Evolutionary conservation across 2,797 vertebrate species (phyloP).

Genomic region (Halcyon leucocephala): DNA sequence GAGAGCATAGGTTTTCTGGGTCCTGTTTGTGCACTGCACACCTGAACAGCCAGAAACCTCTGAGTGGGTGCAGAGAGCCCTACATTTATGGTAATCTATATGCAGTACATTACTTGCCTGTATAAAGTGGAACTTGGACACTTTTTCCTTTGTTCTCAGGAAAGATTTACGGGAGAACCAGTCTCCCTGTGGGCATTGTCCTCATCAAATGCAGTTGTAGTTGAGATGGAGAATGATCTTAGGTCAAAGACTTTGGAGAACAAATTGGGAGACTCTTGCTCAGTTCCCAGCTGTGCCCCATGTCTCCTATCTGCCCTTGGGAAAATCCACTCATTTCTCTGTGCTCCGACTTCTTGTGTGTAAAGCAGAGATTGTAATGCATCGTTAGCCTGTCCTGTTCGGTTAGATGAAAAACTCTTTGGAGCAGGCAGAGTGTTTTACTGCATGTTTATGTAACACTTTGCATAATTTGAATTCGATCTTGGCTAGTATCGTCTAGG

Average conservation of each 20-base stretch:
- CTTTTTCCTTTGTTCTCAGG: background rate
- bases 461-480: constrained; percentile 30
- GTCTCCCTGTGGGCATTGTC: background rate
- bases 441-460: constrained; percentile 44
- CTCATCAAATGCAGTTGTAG: background rate
- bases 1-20: background rate
- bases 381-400: constrained; percentile 41
- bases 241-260: background rate
- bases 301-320: background rate
- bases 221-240: background rate
- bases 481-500: constrained; percentile 21
- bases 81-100: background rate
- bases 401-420: constrained; percentile 29
- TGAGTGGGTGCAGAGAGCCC: background rate
- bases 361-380: constrained; percentile 5
- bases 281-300: background rate
- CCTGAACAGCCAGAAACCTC: background rate
- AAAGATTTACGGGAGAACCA: background rate
- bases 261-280: background rate
- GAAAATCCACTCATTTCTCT: background rate
- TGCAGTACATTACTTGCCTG: background rate
- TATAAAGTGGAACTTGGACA: background rate
- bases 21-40: background rate
- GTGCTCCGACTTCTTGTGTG: background rate
- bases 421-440: constrained; percentile 27